phyloP scores from a whole-genome alignment of 2,797 vertebrate genomes.

The Sandelia bainsii region DNA sequence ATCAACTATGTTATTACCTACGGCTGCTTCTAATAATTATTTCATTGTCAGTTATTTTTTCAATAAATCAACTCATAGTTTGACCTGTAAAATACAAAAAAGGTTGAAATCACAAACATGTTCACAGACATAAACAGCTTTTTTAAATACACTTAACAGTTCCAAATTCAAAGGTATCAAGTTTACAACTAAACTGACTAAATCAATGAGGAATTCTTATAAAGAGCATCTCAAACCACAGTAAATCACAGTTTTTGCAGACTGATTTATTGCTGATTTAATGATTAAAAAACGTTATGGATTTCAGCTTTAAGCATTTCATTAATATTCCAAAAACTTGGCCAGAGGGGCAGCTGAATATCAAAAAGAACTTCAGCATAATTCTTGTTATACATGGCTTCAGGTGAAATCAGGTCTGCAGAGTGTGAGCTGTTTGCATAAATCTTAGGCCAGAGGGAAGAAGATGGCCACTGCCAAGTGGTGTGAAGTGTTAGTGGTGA shows the following conservation, averaged over 20 bases:
- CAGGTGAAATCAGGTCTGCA: conserved; percentile 57
- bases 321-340: conserved; percentile 41
- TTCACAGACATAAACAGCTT: too few species aligned
- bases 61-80: background rate
- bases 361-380: conserved; percentile 55
- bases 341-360: conserved; percentile 38
- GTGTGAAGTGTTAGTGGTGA: conserved; percentile 52
- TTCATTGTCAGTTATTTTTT: conserved; percentile 1
- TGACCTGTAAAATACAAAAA: background rate
- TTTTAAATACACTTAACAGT: background rate
- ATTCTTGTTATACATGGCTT: conserved; percentile 58
- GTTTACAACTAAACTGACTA: background rate
- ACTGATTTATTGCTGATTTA: conserved; percentile 33
- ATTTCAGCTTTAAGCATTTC: conserved; percentile 56
- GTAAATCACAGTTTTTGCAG: background rate
- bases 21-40: conserved; percentile 14
- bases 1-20: conserved; percentile 15
- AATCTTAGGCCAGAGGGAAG: conserved; percentile 50
- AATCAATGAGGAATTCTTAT: background rate
- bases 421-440: conserved; percentile 68
- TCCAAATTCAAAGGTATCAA: background rate
- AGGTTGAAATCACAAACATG: too few species aligned
- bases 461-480: conserved; percentile 48
- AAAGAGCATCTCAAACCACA: conserved; percentile 1
- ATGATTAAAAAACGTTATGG: conserved; percentile 64